These are phyloP conservation scores for Eonycteris spelaea DNA, from an alignment of 2,113 vertebrate genomes.

Conservation along the genomic window DNA sequence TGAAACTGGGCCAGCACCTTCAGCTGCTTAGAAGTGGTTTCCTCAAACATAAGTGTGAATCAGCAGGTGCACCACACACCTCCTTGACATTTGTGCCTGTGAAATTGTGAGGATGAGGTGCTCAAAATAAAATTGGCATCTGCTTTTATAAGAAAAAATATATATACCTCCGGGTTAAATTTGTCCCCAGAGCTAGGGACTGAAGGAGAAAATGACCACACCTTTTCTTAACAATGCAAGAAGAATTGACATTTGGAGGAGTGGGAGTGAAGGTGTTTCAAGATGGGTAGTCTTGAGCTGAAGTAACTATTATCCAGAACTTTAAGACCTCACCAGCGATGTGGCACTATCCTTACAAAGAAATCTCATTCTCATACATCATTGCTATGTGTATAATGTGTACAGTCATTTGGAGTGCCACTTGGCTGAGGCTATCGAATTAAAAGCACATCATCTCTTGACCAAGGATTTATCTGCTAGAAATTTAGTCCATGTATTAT, in stretches of 20 bases:
- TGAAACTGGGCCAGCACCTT: constrained; percentile 1
- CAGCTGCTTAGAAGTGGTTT: not conserved
- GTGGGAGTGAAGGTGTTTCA: not conserved
- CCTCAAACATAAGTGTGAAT: constrained; percentile 19
- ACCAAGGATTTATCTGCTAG: not conserved
- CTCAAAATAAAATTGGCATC: not conserved
- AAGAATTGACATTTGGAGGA: not conserved
- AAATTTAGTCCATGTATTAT: not conserved
- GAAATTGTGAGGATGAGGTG: not conserved
- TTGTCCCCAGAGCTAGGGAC: not conserved
- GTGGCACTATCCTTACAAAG: not conserved
- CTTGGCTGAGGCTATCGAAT: not conserved
- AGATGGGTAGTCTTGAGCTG: not conserved
- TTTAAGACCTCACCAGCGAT: not conserved
- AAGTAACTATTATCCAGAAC: not conserved
- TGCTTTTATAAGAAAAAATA: not conserved
- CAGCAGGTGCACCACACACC: constrained; percentile 2
- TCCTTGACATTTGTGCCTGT: constrained; percentile 8
- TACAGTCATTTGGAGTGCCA: not conserved
- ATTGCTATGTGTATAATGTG: not conserved
- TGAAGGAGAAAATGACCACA: not conserved
- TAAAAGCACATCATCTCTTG: not conserved
- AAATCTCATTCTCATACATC: not conserved
- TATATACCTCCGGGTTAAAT: not conserved
- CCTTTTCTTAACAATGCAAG: not conserved